Conservation (phyloP, 1,140 invertebrate genomes). For the Pseudomyrmex dendroicus region DNA sequence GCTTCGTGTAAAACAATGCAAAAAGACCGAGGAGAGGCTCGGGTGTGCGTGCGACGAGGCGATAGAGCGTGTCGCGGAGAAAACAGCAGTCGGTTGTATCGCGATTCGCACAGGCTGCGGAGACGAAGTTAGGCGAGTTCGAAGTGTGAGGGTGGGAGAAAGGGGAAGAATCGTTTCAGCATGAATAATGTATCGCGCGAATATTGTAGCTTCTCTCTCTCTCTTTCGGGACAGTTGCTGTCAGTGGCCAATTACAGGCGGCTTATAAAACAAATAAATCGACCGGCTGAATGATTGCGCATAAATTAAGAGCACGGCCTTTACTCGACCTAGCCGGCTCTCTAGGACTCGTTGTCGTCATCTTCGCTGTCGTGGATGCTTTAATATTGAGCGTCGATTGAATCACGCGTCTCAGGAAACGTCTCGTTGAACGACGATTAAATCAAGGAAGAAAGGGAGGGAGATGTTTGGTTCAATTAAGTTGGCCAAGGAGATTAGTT, state of each 20-base stretch:
- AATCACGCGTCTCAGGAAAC: slow-evolving; percentile 31
- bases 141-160: slow-evolving; percentile 5
- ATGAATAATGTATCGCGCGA: slow-evolving; percentile 66
- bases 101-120: slow-evolving; percentile 4
- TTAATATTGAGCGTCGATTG: slow-evolving; percentile 13
- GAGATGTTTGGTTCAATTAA: slow-evolving; percentile 46
- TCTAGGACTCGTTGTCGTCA: slow-evolving; percentile 26
- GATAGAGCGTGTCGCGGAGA: slow-evolving; percentile 24
- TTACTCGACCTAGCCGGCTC: slow-evolving; percentile 25
- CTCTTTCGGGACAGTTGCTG: slow-evolving; percentile 57
- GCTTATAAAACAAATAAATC: slow-evolving; percentile 66
- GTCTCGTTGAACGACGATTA: slow-evolving; percentile 22
- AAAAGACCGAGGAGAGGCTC: neutral
- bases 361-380: slow-evolving; percentile 6
- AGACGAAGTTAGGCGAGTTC: slow-evolving; percentile 37
- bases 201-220: slow-evolving; percentile 36
- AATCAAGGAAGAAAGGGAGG: neutral
- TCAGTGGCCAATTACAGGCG: slow-evolving; percentile 55
- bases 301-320: slow-evolving; percentile 61
- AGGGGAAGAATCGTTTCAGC: slow-evolving; percentile 41
- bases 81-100: neutral
- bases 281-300: slow-evolving; percentile 54
- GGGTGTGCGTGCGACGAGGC: neutral
- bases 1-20: neutral
- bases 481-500: slow-evolving; percentile 30